Evolutionary conservation across 1,140 invertebrate genomes (phyloP), one percentile per base, ranked within the genome.

Genomic region (Conus ventricosus): DNA sequence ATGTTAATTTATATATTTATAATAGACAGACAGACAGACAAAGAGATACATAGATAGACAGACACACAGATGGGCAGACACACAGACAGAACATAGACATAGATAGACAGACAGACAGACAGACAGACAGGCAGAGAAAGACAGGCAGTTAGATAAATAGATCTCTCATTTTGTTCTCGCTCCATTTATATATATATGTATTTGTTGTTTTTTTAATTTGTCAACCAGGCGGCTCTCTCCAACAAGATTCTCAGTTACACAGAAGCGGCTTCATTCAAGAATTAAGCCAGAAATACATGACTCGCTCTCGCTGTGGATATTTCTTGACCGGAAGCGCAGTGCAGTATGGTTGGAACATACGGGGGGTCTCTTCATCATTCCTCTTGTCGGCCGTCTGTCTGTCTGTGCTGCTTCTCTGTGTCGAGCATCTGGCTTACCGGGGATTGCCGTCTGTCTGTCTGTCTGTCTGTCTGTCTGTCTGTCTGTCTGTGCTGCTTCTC

Each of bases 351-450:
- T 92, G 63, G 87, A 89, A 17, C 92, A 92, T 81, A 87, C 80
- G 53, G 94, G 95, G 82, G 96, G 98, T 1, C 97, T 98, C 60
- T 98, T 98, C 93, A 97, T 98, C 88, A 96, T 98, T 71, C 96
- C 96, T 98, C 15, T 97, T 97, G 7, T 96, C 98, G 55, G 97
- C 98, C 51, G 97, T 98, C 92, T 95, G 97, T 11, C 96, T 98
- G 2, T 97, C 98, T 10, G 96, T 97, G 71, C 93, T 98, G 39
- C 98, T 98, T 92, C 96, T 98, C 60, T 95, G 97, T 54, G 96
- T 98, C n/a, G 98, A 98, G 95, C 97, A 98, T 94, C 95, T 98
- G 88, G 98, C 98, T 95, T 98, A 98, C 96, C 97, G 97, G 94
- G 97, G 97, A 87, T 39, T 3, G 39, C 39, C 3, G 39, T 39